A percentile compares a stretch with the other conserved stretches of the same genome.
These are phyloP conservation scores for Sardina pilchardus DNA, from an alignment of 2,113 vertebrate species.

Conservation along the genomic window DNA sequence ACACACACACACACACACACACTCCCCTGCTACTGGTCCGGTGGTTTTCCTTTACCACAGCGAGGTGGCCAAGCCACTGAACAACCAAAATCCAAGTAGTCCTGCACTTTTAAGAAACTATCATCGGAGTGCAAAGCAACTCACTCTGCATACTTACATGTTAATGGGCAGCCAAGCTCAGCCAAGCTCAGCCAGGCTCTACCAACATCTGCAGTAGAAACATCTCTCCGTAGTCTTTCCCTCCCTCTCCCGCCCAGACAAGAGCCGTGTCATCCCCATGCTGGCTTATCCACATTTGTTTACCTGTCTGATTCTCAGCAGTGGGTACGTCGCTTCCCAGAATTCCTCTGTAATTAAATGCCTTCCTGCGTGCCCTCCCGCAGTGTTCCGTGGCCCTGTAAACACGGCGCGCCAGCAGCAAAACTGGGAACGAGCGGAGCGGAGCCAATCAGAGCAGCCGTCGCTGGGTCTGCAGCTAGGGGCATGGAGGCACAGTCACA, in stretches of 20 bases:
- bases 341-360: conserved; percentile 10
- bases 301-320: neutral
- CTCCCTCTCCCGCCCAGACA: neutral
- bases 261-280: neutral
- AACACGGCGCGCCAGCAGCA: neutral
- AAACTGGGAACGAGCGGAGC: neutral
- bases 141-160: neutral
- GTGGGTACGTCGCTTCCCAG: neutral
- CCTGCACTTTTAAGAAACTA: neutral
- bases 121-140: neutral
- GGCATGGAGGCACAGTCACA: neutral
- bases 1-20: neutral
- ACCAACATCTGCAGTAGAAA: neutral
- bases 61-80: neutral
- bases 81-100: neutral
- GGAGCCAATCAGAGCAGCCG: too few relatives aligned
- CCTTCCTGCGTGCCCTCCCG: neutral
- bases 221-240: neutral
- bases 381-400: neutral
- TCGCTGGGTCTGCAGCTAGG: neutral
- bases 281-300: neutral
- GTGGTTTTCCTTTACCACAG: neutral
- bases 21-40: neutral
- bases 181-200: neutral
- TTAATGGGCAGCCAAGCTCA: neutral